A percentile compares a stretch with the other conserved stretches of the same genome.
Conservation (phyloP, 2,888 invertebrate species). For the Minunthozetes semirufus region DNA sequence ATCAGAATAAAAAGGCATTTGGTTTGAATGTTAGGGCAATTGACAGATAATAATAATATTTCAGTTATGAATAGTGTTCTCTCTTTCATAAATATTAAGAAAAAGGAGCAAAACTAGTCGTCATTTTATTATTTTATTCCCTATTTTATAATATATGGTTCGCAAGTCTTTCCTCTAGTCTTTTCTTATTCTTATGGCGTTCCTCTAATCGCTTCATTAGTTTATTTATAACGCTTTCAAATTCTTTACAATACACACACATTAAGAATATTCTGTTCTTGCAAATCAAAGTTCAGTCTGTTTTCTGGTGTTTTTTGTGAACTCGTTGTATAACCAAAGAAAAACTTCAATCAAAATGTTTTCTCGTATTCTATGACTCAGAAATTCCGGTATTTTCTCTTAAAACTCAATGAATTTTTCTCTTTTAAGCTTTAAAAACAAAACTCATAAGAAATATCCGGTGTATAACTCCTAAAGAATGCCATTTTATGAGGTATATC, state of each 20-base stretch:
- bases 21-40: neutral
- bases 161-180: conserved; percentile 9
- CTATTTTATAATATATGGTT: neutral
- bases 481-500: neutral
- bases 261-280: too few species aligned
- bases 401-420: too few species aligned
- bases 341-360: too few species aligned
- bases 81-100: neutral
- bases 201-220: conserved; percentile 12
- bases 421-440: too few species aligned
- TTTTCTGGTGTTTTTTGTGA: too few species aligned
- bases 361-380: too few species aligned
- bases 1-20: neutral
- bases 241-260: too few species aligned
- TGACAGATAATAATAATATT: neutral
- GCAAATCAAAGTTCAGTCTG: too few species aligned
- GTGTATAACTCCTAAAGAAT: neutral
- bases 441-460: too few species aligned
- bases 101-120: neutral
- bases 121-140: neutral
- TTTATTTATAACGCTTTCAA: conserved; percentile 1
- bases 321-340: too few species aligned
- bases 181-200: neutral
- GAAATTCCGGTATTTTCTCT: too few species aligned
- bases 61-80: neutral